phyloP scores from a whole-genome alignment of 2,888 invertebrate genomes.

The Alloplasta piceator region DNA sequence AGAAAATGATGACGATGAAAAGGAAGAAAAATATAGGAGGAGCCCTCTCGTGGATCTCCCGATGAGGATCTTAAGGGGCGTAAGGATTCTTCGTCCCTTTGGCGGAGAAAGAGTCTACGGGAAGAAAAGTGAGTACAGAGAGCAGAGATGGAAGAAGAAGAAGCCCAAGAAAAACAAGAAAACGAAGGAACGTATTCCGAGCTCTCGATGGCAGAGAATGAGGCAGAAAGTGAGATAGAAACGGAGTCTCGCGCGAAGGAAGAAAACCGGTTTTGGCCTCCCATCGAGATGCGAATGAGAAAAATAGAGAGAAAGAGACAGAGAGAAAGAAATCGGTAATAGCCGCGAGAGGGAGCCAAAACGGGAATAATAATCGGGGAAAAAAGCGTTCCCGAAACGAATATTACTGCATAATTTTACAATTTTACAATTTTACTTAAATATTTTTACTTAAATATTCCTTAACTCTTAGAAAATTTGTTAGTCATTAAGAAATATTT shows the following conservation, averaged over 20 bases:
- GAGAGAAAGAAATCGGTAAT: background rate
- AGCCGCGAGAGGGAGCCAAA: no score
- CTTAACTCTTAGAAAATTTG: no score
- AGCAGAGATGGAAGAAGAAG: background rate
- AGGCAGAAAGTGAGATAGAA: background rate
- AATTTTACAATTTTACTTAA: no score
- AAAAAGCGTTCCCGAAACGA: no score
- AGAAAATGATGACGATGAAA: conserved; percentile 26
- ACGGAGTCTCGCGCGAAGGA: background rate
- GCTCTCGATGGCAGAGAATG: conserved; percentile 7
- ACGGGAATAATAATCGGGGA: no score
- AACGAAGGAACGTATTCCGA: background rate
- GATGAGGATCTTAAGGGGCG: conserved; percentile 17
- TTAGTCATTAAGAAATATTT: no score
- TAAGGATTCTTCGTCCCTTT: conserved; percentile 16
- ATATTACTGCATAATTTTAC: no score
- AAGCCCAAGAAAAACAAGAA: background rate
- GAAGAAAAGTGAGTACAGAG: conserved; percentile 11
- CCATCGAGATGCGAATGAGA: conserved; percentile 28
- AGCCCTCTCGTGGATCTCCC: conserved; percentile 16
- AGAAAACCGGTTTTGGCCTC: conserved; percentile 71
- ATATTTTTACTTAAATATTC: no score
- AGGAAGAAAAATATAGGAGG: conserved; percentile 39
- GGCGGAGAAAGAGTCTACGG: conserved; percentile 10
- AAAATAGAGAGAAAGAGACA: background rate